phyloP scores from a whole-genome alignment of 1,140 invertebrate genomes.

The Cecropterus lyciades region DNA sequence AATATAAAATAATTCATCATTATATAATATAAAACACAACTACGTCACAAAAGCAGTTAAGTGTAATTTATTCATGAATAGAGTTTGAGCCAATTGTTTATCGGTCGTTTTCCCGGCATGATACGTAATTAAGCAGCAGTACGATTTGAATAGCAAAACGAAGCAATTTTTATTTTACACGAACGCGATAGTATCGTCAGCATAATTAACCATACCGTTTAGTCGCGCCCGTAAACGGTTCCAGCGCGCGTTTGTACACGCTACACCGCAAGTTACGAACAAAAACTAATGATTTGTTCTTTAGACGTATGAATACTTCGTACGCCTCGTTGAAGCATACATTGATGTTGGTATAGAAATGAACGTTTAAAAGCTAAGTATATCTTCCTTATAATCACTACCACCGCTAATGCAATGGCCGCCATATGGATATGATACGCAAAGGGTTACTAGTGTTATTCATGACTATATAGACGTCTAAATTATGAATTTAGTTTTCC shows the following conservation, averaged over 20 bases:
- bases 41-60: slow-evolving; percentile 8
- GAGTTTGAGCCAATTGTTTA: slow-evolving; percentile 47
- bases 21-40: not conserved
- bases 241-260: slow-evolving; percentile 41
- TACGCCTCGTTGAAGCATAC: too few relatives aligned
- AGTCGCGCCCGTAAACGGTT: slow-evolving; percentile 64
- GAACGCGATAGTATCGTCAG: slow-evolving; percentile 63
- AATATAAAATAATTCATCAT: too few relatives aligned
- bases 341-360: too few relatives aligned
- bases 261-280: slow-evolving; percentile 30
- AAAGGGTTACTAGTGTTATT: too few relatives aligned
- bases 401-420: too few relatives aligned
- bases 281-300: slow-evolving; percentile 21
- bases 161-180: slow-evolving; percentile 75
- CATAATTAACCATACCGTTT: slow-evolving; percentile 72
- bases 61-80: slow-evolving; percentile 28
- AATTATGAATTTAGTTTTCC: too few relatives aligned
- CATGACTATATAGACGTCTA: too few relatives aligned
- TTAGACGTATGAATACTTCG: not conserved
- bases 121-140: slow-evolving; percentile 66
- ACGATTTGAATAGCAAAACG: slow-evolving; percentile 77
- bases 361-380: too few relatives aligned
- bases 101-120: slow-evolving; percentile 55
- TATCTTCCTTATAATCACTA: too few relatives aligned
- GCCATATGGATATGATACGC: too few relatives aligned